phyloP scores from a whole-genome alignment of 2,888 invertebrate species.

The Cyclophora albipunctata region DNA sequence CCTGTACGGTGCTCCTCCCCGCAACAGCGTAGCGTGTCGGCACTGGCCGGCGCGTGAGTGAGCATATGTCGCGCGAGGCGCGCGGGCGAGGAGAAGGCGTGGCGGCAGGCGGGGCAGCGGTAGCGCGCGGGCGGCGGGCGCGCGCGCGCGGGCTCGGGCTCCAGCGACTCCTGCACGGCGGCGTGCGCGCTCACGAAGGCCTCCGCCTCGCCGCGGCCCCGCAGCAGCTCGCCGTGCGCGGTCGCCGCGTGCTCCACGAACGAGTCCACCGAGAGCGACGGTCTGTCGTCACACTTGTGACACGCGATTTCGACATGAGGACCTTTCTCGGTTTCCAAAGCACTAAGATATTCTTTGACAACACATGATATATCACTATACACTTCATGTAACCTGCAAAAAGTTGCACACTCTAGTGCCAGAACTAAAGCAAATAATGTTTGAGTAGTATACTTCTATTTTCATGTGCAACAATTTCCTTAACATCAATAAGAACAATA shows the following conservation, averaged over 20 bases:
- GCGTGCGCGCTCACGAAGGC: slow-evolving; percentile 43
- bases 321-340: slow-evolving; percentile 26
- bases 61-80: slow-evolving; percentile 38
- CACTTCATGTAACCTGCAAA: no score
- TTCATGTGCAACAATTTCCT: no score
- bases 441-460: no score
- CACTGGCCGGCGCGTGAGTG: slow-evolving; percentile 24
- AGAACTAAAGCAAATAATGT: no score
- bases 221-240: slow-evolving; percentile 24
- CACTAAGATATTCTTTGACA: no score
- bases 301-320: slow-evolving; percentile 43
- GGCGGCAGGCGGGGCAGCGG: slow-evolving; percentile 46
- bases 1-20: neutral
- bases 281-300: slow-evolving; percentile 35
- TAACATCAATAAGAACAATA: no score
- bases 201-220: slow-evolving; percentile 17
- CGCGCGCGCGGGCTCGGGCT: slow-evolving; percentile 19
- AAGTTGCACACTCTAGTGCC: no score
- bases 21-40: neutral
- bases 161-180: slow-evolving; percentile 46
- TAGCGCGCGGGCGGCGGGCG: slow-evolving; percentile 7
- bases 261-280: slow-evolving; percentile 22
- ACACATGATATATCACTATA: no score
- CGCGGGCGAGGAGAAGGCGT: slow-evolving; percentile 40
- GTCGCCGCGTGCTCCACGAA: slow-evolving; percentile 36